Base-by-base conservation (phyloP, 2,113 vertebrate genomes). In the Petrocephalus microphthalmus region DNA sequence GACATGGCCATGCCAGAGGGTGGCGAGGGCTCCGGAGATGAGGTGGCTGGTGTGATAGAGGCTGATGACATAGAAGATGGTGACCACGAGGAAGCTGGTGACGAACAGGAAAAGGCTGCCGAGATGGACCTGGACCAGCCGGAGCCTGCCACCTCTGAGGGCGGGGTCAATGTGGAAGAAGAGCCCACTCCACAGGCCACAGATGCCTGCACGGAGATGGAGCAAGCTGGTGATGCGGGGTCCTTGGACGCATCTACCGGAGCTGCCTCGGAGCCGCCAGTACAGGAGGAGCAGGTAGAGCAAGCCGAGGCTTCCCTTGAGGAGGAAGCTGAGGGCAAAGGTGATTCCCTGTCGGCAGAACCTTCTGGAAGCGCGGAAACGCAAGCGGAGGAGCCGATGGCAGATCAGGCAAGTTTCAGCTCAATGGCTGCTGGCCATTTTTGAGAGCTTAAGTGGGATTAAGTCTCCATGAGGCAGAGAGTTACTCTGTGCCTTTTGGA, bases 351-450 rank as follows among this genome's bases (percentile, higher is more conserved):
- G 5, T 37, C 0, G 0, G 53, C 37, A 3, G 92, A 90, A 19
- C 51, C 86, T 0, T 89, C 83, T 25, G 87, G 84, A 45, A 87
- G 67, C 4, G 84, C 42, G 0, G 92, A 93, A 60, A 0, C 22
- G 0, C 5, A 0, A 0, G 92, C 93, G 7, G 91, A 45, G 60
- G 92, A 92, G 11, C 71, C 45, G 0, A 83, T 91, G 0, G 89
- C 87, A 0, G 89, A 92, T 2, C 19, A 86, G 90, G 93, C 90
- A 87, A 57, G 88, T 78, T 3, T 88, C 25, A n/a, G 15, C 5
- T 4, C 13, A 37, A 42, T 42, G 67, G 11, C 29, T 74, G 5
- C 67, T 11, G 33, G 29, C 33, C 33, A 2, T 78, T 42, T 33
- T 78, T 13, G 0, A 19, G 33, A 17, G 15, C 2, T 74, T 33